Percentiles rank a stretch among this genome's conserved stretches.
Conservation (phyloP, 2,888 invertebrate species). For the Caradrina clavipalpis region DNA sequence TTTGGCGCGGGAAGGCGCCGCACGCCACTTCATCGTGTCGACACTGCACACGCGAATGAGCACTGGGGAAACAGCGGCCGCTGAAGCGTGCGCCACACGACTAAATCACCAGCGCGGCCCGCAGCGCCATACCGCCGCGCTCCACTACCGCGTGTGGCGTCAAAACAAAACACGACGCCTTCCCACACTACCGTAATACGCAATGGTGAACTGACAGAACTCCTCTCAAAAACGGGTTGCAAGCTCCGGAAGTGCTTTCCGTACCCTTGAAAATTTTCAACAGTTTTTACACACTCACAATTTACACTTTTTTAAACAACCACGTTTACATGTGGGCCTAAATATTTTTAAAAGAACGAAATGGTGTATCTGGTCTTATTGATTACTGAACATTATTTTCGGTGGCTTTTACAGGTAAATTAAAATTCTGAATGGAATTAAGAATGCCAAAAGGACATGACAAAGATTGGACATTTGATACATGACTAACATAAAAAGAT, state of each 20-base stretch:
- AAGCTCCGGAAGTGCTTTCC: slow-evolving; percentile 59
- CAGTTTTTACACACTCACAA: not conserved
- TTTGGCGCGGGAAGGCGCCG: slow-evolving; percentile 90
- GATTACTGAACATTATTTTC: not conserved
- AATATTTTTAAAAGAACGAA: slow-evolving; percentile 1
- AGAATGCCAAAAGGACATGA: not conserved
- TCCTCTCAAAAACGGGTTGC: slow-evolving; percentile 70
- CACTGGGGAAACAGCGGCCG: slow-evolving; percentile 71
- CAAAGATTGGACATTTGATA: not conserved
- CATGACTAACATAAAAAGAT: slow-evolving; percentile 12
- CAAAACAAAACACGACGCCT: slow-evolving; percentile 75
- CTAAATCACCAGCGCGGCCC: slow-evolving; percentile 77
- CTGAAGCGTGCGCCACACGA: slow-evolving; percentile 75
- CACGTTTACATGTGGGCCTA: not conserved
- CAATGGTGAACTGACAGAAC: slow-evolving; percentile 70
- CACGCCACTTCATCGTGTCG: slow-evolving; percentile 88
- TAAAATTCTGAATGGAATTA: slow-evolving; percentile 1
- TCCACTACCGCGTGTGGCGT: slow-evolving; percentile 68
- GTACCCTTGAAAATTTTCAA: slow-evolving; percentile 40
- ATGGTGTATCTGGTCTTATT: not conserved
- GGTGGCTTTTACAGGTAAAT: not conserved
- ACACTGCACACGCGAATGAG: slow-evolving; percentile 76
- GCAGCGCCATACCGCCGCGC: slow-evolving; percentile 72
- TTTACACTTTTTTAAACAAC: not conserved
- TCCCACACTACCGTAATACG: slow-evolving; percentile 70